phyloP scores from a whole-genome alignment of 2,888 invertebrate species.

The Shargacucullia verbasci region DNA sequence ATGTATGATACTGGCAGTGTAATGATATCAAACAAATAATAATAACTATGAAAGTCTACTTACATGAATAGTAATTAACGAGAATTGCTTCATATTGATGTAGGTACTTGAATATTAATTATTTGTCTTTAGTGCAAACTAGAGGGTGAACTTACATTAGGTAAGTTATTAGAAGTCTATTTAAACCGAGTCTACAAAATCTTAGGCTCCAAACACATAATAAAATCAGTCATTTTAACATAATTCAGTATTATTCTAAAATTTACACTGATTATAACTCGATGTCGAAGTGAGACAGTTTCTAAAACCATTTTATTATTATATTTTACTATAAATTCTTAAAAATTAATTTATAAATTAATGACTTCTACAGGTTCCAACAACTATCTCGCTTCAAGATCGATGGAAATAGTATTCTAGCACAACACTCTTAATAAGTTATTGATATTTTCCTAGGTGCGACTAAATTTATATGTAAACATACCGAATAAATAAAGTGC shows the following conservation, averaged over 20 bases:
- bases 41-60: slow-evolving; percentile 82
- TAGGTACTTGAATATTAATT: slow-evolving; percentile 76
- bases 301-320: slow-evolving; percentile 76
- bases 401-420: slow-evolving; percentile 85
- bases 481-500: slow-evolving; percentile 90
- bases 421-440: slow-evolving; percentile 89
- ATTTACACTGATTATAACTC: slow-evolving; percentile 87
- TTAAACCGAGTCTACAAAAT: slow-evolving; percentile 86
- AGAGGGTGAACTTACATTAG: slow-evolving; percentile 83
- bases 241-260: slow-evolving; percentile 88
- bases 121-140: slow-evolving; percentile 85
- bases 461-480: slow-evolving; percentile 88
- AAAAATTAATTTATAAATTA: slow-evolving; percentile 87
- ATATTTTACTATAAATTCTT: slow-evolving; percentile 87
- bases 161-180: slow-evolving; percentile 82
- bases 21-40: slow-evolving; percentile 79
- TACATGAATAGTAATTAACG: slow-evolving; percentile 86
- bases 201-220: slow-evolving; percentile 88
- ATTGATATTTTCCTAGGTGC: slow-evolving; percentile 89
- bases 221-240: slow-evolving; percentile 89
- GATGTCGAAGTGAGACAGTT: slow-evolving; percentile 85
- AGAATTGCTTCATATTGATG: slow-evolving; percentile 85
- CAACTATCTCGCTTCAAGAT: slow-evolving; percentile 84
- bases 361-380: slow-evolving; percentile 85
- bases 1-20: slow-evolving; percentile 87